These are phyloP conservation scores for Xiphias gladius DNA, from an alignment of 2,113 vertebrate genomes.

Conservation along the genomic window DNA sequence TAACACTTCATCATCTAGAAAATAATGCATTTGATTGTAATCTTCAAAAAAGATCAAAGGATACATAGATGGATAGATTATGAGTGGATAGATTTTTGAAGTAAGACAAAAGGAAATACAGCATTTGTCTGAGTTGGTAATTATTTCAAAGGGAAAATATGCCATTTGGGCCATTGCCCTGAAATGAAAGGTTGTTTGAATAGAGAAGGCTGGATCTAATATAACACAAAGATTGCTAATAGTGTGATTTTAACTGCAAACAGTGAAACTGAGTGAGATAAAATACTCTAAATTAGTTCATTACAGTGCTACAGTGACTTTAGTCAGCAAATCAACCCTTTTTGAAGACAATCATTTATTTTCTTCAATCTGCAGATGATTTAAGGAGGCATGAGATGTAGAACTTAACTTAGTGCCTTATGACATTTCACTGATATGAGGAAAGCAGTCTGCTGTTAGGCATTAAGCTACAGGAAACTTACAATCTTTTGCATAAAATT, in stretches of 20 bases:
- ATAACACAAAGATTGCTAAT: not conserved
- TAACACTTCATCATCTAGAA: not conserved
- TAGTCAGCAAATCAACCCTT: not conserved
- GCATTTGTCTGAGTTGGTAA: not conserved
- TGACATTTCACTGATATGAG: not conserved
- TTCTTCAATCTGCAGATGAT: not conserved
- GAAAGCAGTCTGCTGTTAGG: not conserved
- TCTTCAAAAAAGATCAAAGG: not conserved
- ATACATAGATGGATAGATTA: not conserved
- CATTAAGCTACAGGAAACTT: conserved; percentile 3
- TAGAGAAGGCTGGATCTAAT: conserved; percentile 16
- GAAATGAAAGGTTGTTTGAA: conserved; percentile 12
- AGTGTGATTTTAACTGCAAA: not conserved
- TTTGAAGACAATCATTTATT: not conserved
- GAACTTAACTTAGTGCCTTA: not conserved
- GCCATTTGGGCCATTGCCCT: conserved; percentile 18
- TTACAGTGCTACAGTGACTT: not conserved
- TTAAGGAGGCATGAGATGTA: not conserved
- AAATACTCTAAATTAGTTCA: not conserved
- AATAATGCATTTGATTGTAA: not conserved
- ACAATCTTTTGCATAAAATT: not conserved
- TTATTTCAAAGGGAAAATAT: conserved; percentile 18
- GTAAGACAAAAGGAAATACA: conserved; percentile 4
- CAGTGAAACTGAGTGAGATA: not conserved
- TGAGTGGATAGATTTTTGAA: not conserved